Base-by-base conservation (phyloP, 2,888 invertebrate species). In the Keiferia lycopersicella region DNA sequence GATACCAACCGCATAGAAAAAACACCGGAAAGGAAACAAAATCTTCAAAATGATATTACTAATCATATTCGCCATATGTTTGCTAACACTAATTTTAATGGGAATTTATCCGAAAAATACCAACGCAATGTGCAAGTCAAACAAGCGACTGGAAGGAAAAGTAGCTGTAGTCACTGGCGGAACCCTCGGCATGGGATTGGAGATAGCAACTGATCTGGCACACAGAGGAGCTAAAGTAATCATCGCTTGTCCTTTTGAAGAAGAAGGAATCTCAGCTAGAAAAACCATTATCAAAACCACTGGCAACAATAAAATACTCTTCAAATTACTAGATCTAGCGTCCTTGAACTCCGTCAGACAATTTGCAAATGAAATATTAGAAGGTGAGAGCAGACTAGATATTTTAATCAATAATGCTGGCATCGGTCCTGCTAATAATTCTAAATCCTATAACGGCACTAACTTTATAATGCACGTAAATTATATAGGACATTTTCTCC, bases 401-500 rank as follows among this genome's bases (percentile, higher is more conserved):
- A 95, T 97, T 18, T 86, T 98, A n/a, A 93, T 98, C 56, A 97
- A 98, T 81, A 98, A 98, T 78, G 98, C 98, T 0, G 98, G 97
- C 1, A 95, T 96, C 0, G 94, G 96, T 59, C 88, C 93, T 0
- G 93, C 94, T 65, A 87, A 85, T 10, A 94, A 87, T 61, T 76
- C 74, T 11, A 88, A 93, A 63, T 96, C 96, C 18, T 94, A 94
- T 73, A 98, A 98, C 77, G 97, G 96, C 0, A 85, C 98, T 67
- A 98, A 98, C 80, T 88, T 95, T 68, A 96, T 96, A 10, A 97
- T 98, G 95, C 98, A 96, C 58, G 97, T 98, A 2, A 99, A 99
- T 83, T 96, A 98, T 77, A 97, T 96, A 81, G 98, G 98, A 0
- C 96, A 97, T 11, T 98, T 98, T 82, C 91, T 99, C 38, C 90